A percentile compares a stretch with the other conserved stretches of the same genome.
These are phyloP conservation scores for Tursiops truncatus DNA, from an alignment of 2,113 vertebrate genomes.

Conservation along the genomic window DNA sequence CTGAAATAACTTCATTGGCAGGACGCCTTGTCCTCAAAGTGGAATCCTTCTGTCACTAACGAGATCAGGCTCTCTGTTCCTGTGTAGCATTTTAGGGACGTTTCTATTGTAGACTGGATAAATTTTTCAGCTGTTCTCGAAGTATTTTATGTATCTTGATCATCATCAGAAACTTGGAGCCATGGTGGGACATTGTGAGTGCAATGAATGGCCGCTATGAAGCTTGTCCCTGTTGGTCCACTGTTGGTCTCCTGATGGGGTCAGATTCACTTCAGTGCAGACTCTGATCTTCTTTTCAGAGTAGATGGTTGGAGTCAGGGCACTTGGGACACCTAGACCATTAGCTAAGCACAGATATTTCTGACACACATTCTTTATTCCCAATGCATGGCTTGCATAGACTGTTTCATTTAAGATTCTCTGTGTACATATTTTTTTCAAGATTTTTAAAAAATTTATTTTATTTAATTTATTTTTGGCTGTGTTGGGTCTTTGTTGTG, in stretches of 20 bases:
- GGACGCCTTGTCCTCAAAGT: constrained; percentile 7
- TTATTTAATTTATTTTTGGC: no score
- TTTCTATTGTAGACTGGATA: neutral
- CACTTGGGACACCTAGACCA: neutral
- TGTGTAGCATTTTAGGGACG: neutral
- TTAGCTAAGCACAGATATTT: neutral
- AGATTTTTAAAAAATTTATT: no score
- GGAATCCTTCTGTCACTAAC: neutral
- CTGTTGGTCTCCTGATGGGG: neutral
- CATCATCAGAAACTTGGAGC: neutral
- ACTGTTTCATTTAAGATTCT: neutral
- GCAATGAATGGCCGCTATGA: neutral
- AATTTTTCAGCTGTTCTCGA: neutral
- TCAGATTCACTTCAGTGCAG: neutral
- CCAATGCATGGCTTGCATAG: neutral
- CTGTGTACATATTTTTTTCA: no score
- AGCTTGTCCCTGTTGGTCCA: neutral
- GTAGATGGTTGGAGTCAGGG: neutral
- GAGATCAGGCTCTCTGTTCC: neutral
- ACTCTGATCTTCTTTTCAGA: neutral
- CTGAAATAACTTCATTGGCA: neutral
- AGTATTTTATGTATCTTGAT: neutral
- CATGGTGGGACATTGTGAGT: neutral
- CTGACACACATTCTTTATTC: neutral
- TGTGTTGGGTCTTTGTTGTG: no score